phyloP scores from a whole-genome alignment of 2,888 invertebrate species.

The Brachylomia viminalis region DNA sequence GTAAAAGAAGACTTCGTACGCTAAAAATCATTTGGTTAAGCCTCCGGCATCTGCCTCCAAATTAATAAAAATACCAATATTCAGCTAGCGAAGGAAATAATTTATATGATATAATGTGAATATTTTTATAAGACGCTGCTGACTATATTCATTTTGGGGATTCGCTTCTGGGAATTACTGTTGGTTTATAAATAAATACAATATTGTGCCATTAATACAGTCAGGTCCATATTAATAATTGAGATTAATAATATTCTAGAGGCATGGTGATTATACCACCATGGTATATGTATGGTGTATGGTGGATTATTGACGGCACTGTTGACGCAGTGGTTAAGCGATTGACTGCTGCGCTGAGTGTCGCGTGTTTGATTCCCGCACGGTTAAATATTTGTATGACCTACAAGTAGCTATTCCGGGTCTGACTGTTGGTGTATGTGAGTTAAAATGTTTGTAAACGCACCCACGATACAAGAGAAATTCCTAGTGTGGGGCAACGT shows the following conservation, averaged over 20 bases:
- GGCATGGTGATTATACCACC: background rate
- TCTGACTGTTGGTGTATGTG: too few species aligned
- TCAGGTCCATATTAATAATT: background rate
- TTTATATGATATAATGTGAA: conserved; percentile 10
- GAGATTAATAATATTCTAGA: background rate
- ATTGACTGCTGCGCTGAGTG: too few species aligned
- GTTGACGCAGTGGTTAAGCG: too few species aligned
- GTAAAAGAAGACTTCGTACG: conserved; percentile 11
- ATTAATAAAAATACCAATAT: conserved; percentile 45
- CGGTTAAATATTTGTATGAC: too few species aligned
- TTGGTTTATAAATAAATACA: background rate
- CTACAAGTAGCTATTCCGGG: too few species aligned
- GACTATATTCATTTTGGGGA: conserved; percentile 10
- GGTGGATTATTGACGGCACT: too few species aligned
- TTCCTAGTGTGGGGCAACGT: too few species aligned
- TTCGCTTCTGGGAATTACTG: background rate
- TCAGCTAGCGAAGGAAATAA: conserved; percentile 20
- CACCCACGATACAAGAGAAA: too few species aligned
- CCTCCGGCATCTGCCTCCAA: conserved; percentile 24
- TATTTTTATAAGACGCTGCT: background rate
- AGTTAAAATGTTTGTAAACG: too few species aligned
- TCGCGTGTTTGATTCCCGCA: too few species aligned
- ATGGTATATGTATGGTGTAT: too few species aligned
- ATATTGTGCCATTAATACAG: background rate
- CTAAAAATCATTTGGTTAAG: conserved; percentile 36